These are phyloP conservation scores for Microctonus aethiopoides DNA, from an alignment of 2,888 invertebrate genomes.

Conservation along the genomic window DNA sequence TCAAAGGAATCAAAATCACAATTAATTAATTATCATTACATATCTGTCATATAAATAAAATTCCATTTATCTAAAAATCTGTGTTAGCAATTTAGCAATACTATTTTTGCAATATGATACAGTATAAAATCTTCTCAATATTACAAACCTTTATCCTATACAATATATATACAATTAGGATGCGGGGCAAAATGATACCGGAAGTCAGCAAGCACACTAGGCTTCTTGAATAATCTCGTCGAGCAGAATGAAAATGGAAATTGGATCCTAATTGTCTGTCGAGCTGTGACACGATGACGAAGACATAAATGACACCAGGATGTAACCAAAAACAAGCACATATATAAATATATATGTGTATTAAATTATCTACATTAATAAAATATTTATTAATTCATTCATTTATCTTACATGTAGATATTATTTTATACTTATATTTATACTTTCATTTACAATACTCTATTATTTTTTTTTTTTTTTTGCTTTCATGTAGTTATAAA, in stretches of 20 bases:
- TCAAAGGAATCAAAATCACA: no score
- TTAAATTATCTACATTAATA: neutral
- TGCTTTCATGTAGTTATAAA: constrained; percentile 7
- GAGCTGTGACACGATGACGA: constrained; percentile 1
- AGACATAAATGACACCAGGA: constrained; percentile 13
- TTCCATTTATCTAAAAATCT: neutral
- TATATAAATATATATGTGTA: neutral
- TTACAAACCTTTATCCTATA: neutral
- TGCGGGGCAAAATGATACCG: constrained; percentile 52
- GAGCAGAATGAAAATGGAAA: constrained; percentile 32
- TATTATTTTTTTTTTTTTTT: neutral
- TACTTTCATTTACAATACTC: neutral
- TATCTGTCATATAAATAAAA: no score
- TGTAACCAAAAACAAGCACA: constrained; percentile 23
- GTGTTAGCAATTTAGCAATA: neutral
- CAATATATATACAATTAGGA: constrained; percentile 41
- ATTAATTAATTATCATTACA: no score
- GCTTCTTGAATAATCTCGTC: constrained; percentile 45
- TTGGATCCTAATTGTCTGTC: constrained; percentile 37
- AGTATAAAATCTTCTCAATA: constrained; percentile 1
- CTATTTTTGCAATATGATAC: neutral
- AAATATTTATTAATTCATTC: neutral
- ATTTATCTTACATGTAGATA: neutral
- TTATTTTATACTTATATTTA: neutral
- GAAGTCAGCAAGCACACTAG: constrained; percentile 51